Evolutionary conservation across 2,888 invertebrate species (phyloP), one percentile per base, ranked within the genome.

Genomic region (Andrena chrysosceles): DNA sequence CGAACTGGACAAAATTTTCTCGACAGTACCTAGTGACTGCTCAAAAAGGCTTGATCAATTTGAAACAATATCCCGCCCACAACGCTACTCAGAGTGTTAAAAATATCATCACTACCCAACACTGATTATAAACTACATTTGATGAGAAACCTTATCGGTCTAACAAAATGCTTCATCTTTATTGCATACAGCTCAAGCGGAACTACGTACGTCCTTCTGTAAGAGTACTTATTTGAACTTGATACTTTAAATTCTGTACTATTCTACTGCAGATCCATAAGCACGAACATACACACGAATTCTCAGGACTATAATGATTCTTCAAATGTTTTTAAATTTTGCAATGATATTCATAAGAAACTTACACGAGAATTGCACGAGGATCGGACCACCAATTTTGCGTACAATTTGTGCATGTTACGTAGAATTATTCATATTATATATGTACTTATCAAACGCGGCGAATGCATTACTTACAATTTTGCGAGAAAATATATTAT

Each of bases 141-240:
- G 74, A 84, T 75, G 33, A 60, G 33, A 69, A 80, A 74, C 52
- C 59, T 79, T 67, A 2, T 81, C 71, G 66, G 35, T 87, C 84
- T 89, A 87, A 87, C 71, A 48, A 85, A 85, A 85, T 77, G 72
- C 68, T 85, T 69, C 31, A 81, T 66, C 74, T 66, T 86, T 79
- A 78, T 72, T 72, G 73, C 89, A 80, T 84, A 83, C 85, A 86
- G 73, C 64, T 62, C 86, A 88, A 88, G 80, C 88, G 74, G 59
- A 79, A 77, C 83, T 86, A 86, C 73, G 31, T 67, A 23, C 20
- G 10, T 42, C 16, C 35, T 63, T 68, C 16, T 48, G 54, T 42
- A 56, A 62, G 20, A 66, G 54, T 62, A 63, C 7, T 71, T 20
- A 42, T 60, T 66, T 76, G 7, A 78, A 63, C 70, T 78, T 54